Base-by-base conservation (phyloP, 2,888 invertebrate genomes). In the Ormia ochracea region DNA sequence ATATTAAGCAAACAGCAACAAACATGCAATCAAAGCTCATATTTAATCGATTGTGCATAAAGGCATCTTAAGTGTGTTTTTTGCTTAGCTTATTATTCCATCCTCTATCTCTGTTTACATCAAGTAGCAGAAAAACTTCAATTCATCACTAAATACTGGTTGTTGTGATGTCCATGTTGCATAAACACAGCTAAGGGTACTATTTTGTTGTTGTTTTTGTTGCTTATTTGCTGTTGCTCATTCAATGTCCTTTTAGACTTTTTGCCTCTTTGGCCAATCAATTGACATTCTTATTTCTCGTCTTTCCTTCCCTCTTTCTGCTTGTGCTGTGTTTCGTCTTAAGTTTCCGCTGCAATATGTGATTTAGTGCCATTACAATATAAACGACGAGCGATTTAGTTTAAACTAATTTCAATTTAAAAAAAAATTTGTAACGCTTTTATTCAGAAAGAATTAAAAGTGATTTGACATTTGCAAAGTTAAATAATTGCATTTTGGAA, bases 21-120 rank as follows among this genome's bases (percentile, higher is more conserved):
- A 58, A 59, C 61, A 70, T 73, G 41, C 69, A 68, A 66, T 31
- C 41, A 72, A 75, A 73, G 73, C 59, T 61, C 54, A 80, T 63
- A 76, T 76, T 72, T 80, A 80, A 80, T 80, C 80, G 72, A 76
- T 80, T 80, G 72, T 73, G 43, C 45, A 59, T 45, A 73, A 65
- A 77, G 63, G 33, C 58, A 41, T 74, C 6, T 36, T 56, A 72
- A 69, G 26, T 56, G 61, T 36, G 33, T 17, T 61, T 3, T 45
- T 28, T 61, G 31, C 41, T 72, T 77, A 66, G 36, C 58, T 61
- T 70, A 38, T 70, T 66, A 54, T 58, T 54, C 65, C 26, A 50
- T 69, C 58, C 65, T 70, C 41, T n/a, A n/a, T n/a, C n/a, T n/a
- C n/a, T n/a, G 33, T 66, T 63, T 43, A 52, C 70, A 61, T 73